These are phyloP conservation scores for Netelia melanura DNA, from an alignment of 2,888 invertebrate species.

Conservation along the genomic window DNA sequence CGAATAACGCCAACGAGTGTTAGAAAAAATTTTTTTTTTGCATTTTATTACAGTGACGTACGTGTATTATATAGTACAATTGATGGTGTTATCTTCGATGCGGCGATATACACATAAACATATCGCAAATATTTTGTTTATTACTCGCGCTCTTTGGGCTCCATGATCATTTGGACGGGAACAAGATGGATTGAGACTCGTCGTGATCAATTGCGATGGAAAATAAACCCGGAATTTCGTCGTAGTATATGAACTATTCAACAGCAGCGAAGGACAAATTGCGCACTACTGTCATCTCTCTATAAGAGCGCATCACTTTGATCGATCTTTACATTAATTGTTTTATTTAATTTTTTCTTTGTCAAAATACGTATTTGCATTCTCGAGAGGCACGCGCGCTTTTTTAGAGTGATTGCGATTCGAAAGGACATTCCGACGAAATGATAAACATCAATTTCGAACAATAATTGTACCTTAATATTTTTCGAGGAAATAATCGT, in stretches of 20 bases:
- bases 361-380: not conserved
- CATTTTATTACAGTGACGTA: slow-evolving; percentile 81
- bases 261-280: slow-evolving; percentile 22
- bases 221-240: not conserved
- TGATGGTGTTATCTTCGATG: slow-evolving; percentile 64
- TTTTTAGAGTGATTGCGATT: not conserved
- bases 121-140: not conserved
- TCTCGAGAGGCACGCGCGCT: not conserved
- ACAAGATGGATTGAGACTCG: not conserved
- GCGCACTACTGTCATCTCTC: not conserved
- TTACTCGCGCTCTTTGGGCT: not conserved
- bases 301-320: not conserved
- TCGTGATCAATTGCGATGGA: not conserved
- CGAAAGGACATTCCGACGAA: slow-evolving; percentile 6
- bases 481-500: slow-evolving; percentile 34
- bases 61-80: slow-evolving; percentile 75
- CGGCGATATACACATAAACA: not conserved
- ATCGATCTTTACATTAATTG: not conserved
- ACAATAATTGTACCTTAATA: slow-evolving; percentile 31
- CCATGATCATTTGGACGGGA: not conserved
- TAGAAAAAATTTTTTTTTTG: slow-evolving; percentile 75
- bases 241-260: slow-evolving; percentile 14
- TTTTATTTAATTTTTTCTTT: slow-evolving; percentile 4
- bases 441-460: slow-evolving; percentile 8
- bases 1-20: slow-evolving; percentile 25